Evolutionary conservation across 2,888 invertebrate species (phyloP).

Genomic region (Automeris io): DNA sequence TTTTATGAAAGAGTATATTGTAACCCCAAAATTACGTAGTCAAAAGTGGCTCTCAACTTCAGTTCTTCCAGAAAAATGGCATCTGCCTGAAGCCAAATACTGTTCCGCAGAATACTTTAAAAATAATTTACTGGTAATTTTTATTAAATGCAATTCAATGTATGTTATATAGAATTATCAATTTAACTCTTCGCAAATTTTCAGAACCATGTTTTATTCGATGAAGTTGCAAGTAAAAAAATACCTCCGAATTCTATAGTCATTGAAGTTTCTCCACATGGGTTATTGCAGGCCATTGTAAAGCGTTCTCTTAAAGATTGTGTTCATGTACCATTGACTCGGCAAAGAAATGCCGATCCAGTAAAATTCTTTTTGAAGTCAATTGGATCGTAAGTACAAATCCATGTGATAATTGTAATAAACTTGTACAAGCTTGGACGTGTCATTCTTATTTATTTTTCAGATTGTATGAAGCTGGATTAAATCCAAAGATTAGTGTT

Average conservation of each 20-base stretch:
- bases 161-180: not conserved
- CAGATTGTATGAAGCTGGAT: slow-evolving; percentile 84
- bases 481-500: slow-evolving; percentile 80
- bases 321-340: slow-evolving; percentile 82
- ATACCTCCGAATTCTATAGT: slow-evolving; percentile 86
- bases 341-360: slow-evolving; percentile 77
- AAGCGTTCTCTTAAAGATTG: slow-evolving; percentile 74
- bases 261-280: slow-evolving; percentile 24
- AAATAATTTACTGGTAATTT: slow-evolving; percentile 82
- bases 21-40: slow-evolving; percentile 79
- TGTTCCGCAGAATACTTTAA: slow-evolving; percentile 90
- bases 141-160: not conserved
- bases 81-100: slow-evolving; percentile 72
- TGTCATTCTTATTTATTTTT: slow-evolving; percentile 6
- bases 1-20: slow-evolving; percentile 76
- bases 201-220: slow-evolving; percentile 80
- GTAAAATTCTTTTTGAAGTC: slow-evolving; percentile 68
- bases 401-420: not conserved
- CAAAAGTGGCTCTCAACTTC: slow-evolving; percentile 89
- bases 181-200: not conserved
- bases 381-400: slow-evolving; percentile 71
- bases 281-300: slow-evolving; percentile 8
- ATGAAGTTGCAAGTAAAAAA: slow-evolving; percentile 83
- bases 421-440: not conserved
- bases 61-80: slow-evolving; percentile 81